Evolutionary conservation across 1,140 invertebrate genomes (phyloP), one percentile per base, ranked within the genome.

Genomic region (Drosophila simulans): DNA sequence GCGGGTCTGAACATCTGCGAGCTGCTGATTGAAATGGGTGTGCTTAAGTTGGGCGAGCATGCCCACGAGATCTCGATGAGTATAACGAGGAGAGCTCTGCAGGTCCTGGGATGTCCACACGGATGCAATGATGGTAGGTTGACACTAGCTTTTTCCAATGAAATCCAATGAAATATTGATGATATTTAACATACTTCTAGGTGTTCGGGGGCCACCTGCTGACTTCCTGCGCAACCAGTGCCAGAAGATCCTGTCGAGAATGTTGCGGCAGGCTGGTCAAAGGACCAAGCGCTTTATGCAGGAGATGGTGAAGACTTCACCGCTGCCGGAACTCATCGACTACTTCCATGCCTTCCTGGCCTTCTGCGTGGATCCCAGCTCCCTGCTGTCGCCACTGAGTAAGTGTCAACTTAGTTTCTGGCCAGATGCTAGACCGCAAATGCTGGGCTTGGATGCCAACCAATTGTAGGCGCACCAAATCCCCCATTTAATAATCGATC

Each of bases 291-390:
- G 94, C 42, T 98, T 96, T 71, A 93, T 99, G 13, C 94, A 95
- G 63, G 94, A 96, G 45, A 96, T 97, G 93, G 95, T 99, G 0
- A 95, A 95, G 49, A 94, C 94, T 4, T 95, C 96, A 34, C 94
- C 96, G 0, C 93, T 99, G 20, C 93, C 95, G 3, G 97, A 98
- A 54, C 94, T 99, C 11, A 92, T 99, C 3, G 98, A 99, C 83
- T 97, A 99, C 86, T 96, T 99, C 46, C 99, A 99, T 92, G 95
- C 98, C 5, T 98, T 99, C 82, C 94, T 99, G 40, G 98, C 97
- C 15, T 99, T 98, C 92, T 99, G 99, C 93, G 94, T 97, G 49
- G 98, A 99, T 92, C 97, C 97, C 27, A 95, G 95, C 68, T 95
- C 95, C 4, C 93, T 97, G 69, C 92, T 98, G 3, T 98, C 97